Evolutionary conservation across 2,113 vertebrate species (phyloP).

Genomic region (Thomomys bottae): DNA sequence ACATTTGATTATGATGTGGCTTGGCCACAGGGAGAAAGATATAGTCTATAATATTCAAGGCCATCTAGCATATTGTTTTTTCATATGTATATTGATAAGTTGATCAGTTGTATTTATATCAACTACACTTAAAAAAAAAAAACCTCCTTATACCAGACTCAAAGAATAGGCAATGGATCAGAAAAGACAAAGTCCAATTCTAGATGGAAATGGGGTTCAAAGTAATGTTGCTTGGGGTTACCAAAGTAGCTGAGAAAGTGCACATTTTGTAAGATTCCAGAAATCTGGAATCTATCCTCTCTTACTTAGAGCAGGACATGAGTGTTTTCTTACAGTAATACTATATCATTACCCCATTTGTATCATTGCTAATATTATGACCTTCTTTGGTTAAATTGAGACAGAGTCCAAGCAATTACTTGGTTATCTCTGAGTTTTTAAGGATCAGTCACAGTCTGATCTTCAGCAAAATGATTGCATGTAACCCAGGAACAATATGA

Average conservation of each 20-base stretch:
- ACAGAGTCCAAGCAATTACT: conserved; percentile 11
- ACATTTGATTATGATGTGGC: not conserved
- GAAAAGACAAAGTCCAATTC: not conserved
- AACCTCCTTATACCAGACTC: not conserved
- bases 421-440: not conserved
- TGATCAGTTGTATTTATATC: not conserved
- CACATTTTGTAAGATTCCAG: not conserved
- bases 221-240: not conserved
- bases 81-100: not conserved
- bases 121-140: not conserved
- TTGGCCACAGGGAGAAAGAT: not conserved
- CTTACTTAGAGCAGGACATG: not conserved
- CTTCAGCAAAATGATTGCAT: conserved; percentile 35
- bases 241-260: not conserved
- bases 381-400: not conserved
- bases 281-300: not conserved
- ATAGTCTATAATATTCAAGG: not conserved
- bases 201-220: not conserved
- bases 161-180: not conserved
- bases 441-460: not conserved
- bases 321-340: not conserved
- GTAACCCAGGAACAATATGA: conserved; percentile 6
- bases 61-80: not conserved
- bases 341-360: not conserved
- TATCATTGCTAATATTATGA: not conserved